Conservation (phyloP, 2,888 invertebrate species). For the Tupiocoris notatus region DNA sequence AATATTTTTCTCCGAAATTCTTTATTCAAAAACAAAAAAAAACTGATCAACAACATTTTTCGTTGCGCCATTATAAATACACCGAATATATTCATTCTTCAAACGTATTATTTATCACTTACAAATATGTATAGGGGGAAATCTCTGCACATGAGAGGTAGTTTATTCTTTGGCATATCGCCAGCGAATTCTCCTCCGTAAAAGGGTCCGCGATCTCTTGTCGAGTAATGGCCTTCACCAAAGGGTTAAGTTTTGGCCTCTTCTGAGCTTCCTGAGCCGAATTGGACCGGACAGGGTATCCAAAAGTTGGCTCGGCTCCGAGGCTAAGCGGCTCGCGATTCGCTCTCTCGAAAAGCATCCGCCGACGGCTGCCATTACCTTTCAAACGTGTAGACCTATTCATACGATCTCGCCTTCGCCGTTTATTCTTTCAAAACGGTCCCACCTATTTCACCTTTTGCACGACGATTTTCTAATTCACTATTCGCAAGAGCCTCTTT, state of each 20-base stretch:
- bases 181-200: background rate
- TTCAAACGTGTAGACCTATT: conserved; percentile 13
- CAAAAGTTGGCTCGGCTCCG: conserved; percentile 6
- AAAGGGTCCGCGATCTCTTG: conserved; percentile 15
- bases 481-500: background rate
- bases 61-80: too few relatives aligned
- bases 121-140: background rate
- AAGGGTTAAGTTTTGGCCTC: conserved; percentile 16
- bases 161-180: background rate
- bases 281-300: background rate
- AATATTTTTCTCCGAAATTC: too few relatives aligned
- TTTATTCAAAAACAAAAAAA: too few relatives aligned
- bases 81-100: conserved; percentile 20
- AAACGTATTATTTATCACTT: conserved; percentile 18
- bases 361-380: conserved; percentile 10
- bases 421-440: background rate
- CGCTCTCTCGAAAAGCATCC: background rate
- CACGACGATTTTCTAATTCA: background rate
- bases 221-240: conserved; percentile 12
- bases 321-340: background rate
- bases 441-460: background rate
- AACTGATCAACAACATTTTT: too few relatives aligned
- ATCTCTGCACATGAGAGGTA: conserved; percentile 23
- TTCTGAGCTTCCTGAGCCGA: background rate
- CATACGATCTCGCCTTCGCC: background rate